Evolutionary conservation across 2,113 vertebrate species (phyloP).

Genomic region (Rhinoptilus africanus): DNA sequence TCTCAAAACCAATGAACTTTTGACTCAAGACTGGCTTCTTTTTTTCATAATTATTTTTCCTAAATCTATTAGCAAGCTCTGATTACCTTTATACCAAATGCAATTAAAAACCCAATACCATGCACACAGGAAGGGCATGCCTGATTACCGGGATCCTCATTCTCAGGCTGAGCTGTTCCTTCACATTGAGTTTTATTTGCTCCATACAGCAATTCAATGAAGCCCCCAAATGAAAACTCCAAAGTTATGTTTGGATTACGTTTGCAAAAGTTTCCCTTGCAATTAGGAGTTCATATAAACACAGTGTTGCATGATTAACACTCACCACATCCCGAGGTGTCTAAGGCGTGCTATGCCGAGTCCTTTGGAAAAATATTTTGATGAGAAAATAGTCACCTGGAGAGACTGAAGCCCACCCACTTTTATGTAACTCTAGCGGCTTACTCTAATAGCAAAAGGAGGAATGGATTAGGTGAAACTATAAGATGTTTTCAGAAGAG

Average conservation of each 20-base stretch:
- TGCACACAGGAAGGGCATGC: not conserved
- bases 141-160: not conserved
- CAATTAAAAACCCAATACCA: not conserved
- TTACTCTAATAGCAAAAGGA: not conserved
- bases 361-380: not conserved
- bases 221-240: not conserved
- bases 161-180: not conserved
- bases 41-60: not conserved
- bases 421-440: not conserved
- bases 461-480: not conserved
- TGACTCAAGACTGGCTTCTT: not conserved
- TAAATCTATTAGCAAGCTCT: not conserved
- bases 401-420: not conserved
- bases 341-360: not conserved
- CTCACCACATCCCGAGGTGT: not conserved
- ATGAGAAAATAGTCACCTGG: not conserved
- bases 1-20: conserved; percentile 6
- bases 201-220: not conserved
- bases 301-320: not conserved
- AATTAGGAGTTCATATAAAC: not conserved
- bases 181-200: not conserved
- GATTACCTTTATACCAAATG: not conserved
- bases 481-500: not conserved
- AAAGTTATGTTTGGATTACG: not conserved
- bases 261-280: not conserved